phyloP scores from a whole-genome alignment of 2,797 vertebrate species.

The Gymnodraco acuticeps region DNA sequence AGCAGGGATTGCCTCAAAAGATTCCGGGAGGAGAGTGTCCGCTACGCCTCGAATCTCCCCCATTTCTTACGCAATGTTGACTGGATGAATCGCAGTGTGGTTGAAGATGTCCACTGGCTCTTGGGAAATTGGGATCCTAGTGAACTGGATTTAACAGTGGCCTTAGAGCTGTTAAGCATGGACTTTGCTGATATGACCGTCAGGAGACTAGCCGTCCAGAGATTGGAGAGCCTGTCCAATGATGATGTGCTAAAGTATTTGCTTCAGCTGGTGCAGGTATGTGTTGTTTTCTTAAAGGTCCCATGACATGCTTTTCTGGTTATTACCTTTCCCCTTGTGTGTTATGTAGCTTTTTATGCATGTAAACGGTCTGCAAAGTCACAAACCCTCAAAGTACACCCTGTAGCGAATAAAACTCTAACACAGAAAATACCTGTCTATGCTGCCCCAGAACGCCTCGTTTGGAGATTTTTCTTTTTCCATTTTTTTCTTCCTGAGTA shows the following conservation, averaged over 20 bases:
- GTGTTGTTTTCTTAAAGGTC: constrained; percentile 3
- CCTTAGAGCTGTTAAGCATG: constrained; percentile 85
- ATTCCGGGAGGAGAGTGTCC: constrained; percentile 76
- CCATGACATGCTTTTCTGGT: too few relatives aligned
- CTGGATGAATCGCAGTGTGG: constrained; percentile 78
- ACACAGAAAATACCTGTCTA: too few relatives aligned
- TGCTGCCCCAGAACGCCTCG: too few relatives aligned
- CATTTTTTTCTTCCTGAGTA: too few relatives aligned
- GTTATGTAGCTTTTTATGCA: too few relatives aligned
- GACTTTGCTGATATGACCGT: constrained; percentile 82
- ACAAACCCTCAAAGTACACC: too few relatives aligned
- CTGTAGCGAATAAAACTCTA: too few relatives aligned
- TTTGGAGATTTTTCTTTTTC: too few relatives aligned
- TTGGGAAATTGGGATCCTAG: constrained; percentile 76
- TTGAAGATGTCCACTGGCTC: constrained; percentile 86
- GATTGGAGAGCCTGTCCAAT: constrained; percentile 82
- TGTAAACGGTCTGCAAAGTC: too few relatives aligned
- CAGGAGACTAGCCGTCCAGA: constrained; percentile 81
- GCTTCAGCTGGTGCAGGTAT: constrained; percentile 87
- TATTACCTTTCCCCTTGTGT: too few relatives aligned
- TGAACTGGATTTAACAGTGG: constrained; percentile 81
- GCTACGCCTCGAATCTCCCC: constrained; percentile 80
- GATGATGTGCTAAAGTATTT: constrained; percentile 84
- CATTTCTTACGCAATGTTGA: constrained; percentile 79
- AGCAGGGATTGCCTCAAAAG: constrained; percentile 57